Percentiles rank a stretch among this genome's conserved stretches.
phyloP scores from a whole-genome alignment of 2,113 vertebrate species.

The Apodemus speciosus region DNA sequence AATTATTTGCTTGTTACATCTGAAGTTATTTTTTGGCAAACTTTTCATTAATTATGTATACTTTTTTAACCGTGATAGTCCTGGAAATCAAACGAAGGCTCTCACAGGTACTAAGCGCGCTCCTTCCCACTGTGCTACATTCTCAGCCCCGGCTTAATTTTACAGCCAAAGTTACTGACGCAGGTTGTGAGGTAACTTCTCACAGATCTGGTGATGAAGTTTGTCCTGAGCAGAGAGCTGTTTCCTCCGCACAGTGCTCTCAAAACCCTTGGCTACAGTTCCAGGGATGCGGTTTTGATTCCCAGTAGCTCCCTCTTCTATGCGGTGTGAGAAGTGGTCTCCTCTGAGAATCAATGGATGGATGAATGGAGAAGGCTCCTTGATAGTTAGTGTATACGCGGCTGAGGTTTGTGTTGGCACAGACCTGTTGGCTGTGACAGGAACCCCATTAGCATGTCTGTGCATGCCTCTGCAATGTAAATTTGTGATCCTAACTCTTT shows the following conservation, averaged over 20 bases:
- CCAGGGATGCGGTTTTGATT: not conserved
- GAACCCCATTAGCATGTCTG: not conserved
- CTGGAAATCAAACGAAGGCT: not conserved
- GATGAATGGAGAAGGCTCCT: not conserved
- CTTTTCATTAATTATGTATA: not conserved
- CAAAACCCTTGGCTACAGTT: not conserved
- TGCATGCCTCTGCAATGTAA: not conserved
- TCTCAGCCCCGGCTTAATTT: not conserved
- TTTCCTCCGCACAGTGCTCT: not conserved
- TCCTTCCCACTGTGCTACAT: not conserved
- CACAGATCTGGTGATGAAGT: not conserved
- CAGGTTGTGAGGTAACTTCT: not conserved
- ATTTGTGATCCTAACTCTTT: not conserved
- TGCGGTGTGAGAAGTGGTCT: not conserved
- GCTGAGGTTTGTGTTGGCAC: not conserved
- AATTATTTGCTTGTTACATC: constrained; percentile 43
- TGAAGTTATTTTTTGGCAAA: constrained; percentile 45
- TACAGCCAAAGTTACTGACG: constrained; percentile 17
- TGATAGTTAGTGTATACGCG: not conserved
- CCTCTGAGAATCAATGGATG: not conserved
- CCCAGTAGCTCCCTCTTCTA: not conserved
- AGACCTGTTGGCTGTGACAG: not conserved
- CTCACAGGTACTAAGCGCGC: not conserved
- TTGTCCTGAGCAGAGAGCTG: constrained; percentile 3
- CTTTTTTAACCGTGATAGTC: not conserved